A percentile compares a stretch with the other conserved stretches of the same genome.
Evolutionary conservation across 2,888 invertebrate genomes (phyloP).

Genomic region (Alloscopus bannaensis): DNA sequence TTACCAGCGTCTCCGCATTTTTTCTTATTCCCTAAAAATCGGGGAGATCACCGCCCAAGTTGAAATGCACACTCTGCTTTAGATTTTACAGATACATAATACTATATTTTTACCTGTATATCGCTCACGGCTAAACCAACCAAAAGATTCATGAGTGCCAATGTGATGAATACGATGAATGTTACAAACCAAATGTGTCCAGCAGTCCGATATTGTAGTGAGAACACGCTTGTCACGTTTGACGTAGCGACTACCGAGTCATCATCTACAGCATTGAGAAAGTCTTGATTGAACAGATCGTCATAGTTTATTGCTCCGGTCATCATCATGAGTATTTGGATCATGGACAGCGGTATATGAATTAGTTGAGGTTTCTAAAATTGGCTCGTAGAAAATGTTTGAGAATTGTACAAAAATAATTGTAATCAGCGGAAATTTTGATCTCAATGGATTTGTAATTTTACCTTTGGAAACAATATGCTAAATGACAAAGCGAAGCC

Average conservation of each 20-base stretch:
- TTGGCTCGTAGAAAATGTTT: constrained; percentile 1
- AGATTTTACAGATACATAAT: background rate
- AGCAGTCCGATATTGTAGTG: constrained; percentile 29
- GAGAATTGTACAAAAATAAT: background rate
- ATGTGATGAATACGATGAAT: constrained; percentile 61
- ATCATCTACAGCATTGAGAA: background rate
- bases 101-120: constrained; percentile 55
- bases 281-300: constrained; percentile 34
- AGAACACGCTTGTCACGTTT: too few species aligned
- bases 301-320: constrained; percentile 66
- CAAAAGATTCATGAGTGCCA: constrained; percentile 66
- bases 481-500: constrained; percentile 68
- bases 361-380: constrained; percentile 51
- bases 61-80: background rate
- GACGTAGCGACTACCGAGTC: background rate
- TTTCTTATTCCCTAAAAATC: constrained; percentile 58
- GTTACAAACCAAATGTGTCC: constrained; percentile 65
- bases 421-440: background rate
- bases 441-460: background rate
- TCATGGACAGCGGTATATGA: constrained; percentile 61
- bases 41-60: background rate
- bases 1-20: constrained; percentile 67
- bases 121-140: constrained; percentile 68
- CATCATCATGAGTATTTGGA: constrained; percentile 67
- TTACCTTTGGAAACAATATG: constrained; percentile 66